Conservation (phyloP, 1,140 invertebrate genomes). For the Drosophila subobscura region DNA sequence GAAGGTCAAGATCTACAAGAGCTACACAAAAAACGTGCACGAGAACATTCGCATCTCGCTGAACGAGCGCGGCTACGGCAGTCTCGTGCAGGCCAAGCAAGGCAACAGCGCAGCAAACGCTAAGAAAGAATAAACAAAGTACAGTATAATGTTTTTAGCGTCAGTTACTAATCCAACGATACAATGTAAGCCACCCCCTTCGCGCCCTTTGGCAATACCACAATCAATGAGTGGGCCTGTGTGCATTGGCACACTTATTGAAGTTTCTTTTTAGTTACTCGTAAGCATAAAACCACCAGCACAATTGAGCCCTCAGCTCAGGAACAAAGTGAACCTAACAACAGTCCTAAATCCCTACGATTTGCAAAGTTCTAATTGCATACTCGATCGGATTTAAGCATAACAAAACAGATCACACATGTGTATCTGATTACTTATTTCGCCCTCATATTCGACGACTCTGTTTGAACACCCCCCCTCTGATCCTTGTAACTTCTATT, state of each 20-base stretch:
- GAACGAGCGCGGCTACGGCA: slow-evolving; percentile 74
- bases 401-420: too few relatives aligned
- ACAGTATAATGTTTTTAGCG: slow-evolving; percentile 13
- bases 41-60: slow-evolving; percentile 85
- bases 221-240: not conserved
- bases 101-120: not conserved
- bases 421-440: too few relatives aligned
- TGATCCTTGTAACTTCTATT: slow-evolving; percentile 12
- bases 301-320: slow-evolving; percentile 2
- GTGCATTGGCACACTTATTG: too few relatives aligned
- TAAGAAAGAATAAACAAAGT: slow-evolving; percentile 8
- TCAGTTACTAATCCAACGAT: slow-evolving; percentile 1
- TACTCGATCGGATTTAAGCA: slow-evolving; percentile 2
- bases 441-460: too few relatives aligned
- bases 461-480: too few relatives aligned
- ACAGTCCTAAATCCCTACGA: not conserved
- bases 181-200: slow-evolving; percentile 6
- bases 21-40: slow-evolving; percentile 85
- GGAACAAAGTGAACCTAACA: slow-evolving; percentile 4
- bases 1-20: slow-evolving; percentile 85
- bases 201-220: not conserved
- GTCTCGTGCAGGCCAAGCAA: slow-evolving; percentile 48
- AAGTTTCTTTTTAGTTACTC: slow-evolving; percentile 17
- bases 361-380: slow-evolving; percentile 18
- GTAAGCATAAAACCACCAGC: slow-evolving; percentile 24